Conservation (phyloP, 2,888 invertebrate genomes). For the Empis livida region DNA sequence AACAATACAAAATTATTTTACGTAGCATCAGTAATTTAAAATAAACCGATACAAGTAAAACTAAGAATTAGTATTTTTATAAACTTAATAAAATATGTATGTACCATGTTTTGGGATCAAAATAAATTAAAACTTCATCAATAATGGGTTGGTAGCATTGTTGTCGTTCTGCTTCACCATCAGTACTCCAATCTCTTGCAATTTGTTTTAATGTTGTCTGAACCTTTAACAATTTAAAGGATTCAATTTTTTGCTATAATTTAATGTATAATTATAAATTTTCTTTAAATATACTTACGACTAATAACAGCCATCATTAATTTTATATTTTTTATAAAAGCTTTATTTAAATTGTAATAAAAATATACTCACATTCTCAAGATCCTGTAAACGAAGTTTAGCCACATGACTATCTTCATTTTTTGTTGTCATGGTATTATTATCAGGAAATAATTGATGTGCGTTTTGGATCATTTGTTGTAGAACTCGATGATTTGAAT, state of each 20-base stretch:
- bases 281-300: background rate
- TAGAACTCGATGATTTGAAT: conserved; percentile 40
- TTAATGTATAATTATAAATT: background rate
- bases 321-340: too few species aligned
- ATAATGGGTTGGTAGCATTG: conserved; percentile 86
- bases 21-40: too few species aligned
- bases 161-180: conserved; percentile 67
- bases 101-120: background rate
- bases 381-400: conserved; percentile 27
- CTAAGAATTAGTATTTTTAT: too few species aligned
- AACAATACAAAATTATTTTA: too few species aligned
- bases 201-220: conserved; percentile 90
- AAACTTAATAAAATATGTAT: background rate
- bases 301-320: too few species aligned
- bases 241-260: conserved; percentile 20
- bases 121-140: conserved; percentile 52
- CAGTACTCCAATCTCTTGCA: conserved; percentile 90
- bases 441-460: conserved; percentile 41
- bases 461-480: conserved; percentile 38
- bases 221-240: conserved; percentile 48
- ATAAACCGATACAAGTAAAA: too few species aligned
- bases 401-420: conserved; percentile 18
- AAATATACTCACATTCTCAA: conserved; percentile 35
- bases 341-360: too few species aligned
- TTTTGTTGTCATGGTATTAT: conserved; percentile 35